Evolutionary conservation across 2,113 vertebrate species (phyloP).

Genomic region (Cichladusa arquata): DNA sequence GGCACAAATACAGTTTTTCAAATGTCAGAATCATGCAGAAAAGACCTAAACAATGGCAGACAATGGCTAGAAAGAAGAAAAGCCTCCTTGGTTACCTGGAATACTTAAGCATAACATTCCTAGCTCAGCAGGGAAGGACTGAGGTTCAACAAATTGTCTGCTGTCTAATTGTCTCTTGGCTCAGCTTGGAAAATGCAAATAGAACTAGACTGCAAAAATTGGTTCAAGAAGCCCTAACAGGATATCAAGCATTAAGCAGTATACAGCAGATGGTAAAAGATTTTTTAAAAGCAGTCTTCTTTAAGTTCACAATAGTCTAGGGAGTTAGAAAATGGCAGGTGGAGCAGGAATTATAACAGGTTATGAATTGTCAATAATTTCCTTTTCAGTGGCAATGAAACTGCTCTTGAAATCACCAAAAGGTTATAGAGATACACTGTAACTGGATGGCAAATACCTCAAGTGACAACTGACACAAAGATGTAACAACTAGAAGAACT

Average conservation of each 20-base stretch:
- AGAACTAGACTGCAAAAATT: conserved; percentile 56
- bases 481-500: not conserved
- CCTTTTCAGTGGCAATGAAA: conserved; percentile 41
- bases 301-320: conserved; percentile 47
- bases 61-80: not conserved
- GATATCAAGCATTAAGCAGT: conserved; percentile 47
- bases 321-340: conserved; percentile 44
- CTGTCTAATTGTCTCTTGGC: conserved; percentile 65
- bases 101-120: conserved; percentile 31
- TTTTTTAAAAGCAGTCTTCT: conserved; percentile 54
- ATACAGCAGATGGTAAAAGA: conserved; percentile 57
- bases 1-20: not conserved
- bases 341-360: conserved; percentile 43
- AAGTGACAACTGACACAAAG: conserved; percentile 6
- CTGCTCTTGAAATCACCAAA: conserved; percentile 28
- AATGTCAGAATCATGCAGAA: not conserved
- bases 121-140: conserved; percentile 62
- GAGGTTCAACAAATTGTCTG: conserved; percentile 59
- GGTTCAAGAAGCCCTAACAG: conserved; percentile 66
- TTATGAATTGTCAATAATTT: conserved; percentile 64
- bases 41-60: not conserved
- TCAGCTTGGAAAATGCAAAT: conserved; percentile 63
- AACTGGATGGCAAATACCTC: conserved; percentile 36
- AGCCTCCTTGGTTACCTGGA: conserved; percentile 41
- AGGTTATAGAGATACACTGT: not conserved